These are phyloP conservation scores for Edolisoma coerulescens DNA, from an alignment of 2,113 vertebrate genomes.

Conservation along the genomic window DNA sequence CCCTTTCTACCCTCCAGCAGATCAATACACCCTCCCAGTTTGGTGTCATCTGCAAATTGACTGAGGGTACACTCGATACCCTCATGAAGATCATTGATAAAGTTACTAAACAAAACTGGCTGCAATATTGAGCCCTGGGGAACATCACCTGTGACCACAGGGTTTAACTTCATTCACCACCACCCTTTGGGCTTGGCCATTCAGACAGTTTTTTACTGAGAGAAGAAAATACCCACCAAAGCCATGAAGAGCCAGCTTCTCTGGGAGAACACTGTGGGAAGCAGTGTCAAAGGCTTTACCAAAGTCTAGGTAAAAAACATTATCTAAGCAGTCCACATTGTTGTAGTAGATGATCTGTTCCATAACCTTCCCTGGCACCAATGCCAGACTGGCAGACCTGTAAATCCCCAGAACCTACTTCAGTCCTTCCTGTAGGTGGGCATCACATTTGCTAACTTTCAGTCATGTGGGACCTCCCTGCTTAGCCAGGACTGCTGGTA, in stretches of 20 bases:
- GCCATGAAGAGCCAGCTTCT: not conserved
- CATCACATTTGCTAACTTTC: not conserved
- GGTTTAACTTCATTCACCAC: not conserved
- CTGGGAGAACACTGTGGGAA: not conserved
- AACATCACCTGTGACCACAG: not conserved
- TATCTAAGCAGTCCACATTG: too few species aligned
- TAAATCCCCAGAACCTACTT: not conserved
- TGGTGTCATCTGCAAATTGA: not conserved
- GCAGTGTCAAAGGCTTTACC: not conserved
- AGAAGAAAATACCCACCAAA: not conserved
- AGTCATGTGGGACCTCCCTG: not conserved
- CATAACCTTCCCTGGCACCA: not conserved
- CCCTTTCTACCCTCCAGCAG: not conserved
- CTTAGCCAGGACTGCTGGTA: not conserved
- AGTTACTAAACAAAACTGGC: not conserved
- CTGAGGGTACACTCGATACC: not conserved
- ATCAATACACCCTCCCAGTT: not conserved
- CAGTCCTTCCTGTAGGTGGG: not conserved
- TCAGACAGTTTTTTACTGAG: not conserved
- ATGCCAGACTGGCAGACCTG: not conserved
- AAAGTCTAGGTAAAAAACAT: not conserved
- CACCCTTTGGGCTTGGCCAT: not conserved
- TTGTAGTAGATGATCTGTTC: not conserved
- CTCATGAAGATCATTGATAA: not conserved
- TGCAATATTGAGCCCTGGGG: not conserved